These are phyloP conservation scores for Notoglanidium macrostoma DNA, from an alignment of 2,797 vertebrate species.

Conservation along the genomic window DNA sequence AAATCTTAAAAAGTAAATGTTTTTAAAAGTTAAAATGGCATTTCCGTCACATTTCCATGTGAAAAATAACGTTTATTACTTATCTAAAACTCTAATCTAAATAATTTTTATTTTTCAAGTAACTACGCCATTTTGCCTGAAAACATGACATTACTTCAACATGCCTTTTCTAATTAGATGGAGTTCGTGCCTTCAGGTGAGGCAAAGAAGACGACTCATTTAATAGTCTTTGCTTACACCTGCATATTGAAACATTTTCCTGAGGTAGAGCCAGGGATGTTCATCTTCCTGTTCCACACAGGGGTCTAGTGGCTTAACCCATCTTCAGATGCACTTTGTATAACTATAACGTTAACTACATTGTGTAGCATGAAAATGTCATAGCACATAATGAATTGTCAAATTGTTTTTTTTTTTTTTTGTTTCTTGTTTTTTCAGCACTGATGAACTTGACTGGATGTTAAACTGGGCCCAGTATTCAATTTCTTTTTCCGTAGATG, in stretches of 20 bases:
- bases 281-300: neutral
- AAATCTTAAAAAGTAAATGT: neutral
- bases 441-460: neutral
- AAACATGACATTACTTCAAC: neutral
- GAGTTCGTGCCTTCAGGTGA: neutral
- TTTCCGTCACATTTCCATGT: neutral
- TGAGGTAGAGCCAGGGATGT: neutral
- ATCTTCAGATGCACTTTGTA: neutral
- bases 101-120: neutral
- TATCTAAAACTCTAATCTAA: neutral
- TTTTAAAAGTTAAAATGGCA: neutral
- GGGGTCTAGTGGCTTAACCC: neutral
- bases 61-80: neutral
- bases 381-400: neutral
- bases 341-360: neutral
- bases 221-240: neutral
- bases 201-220: neutral
- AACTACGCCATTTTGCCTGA: neutral
- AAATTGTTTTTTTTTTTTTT: neutral
- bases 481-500: neutral
- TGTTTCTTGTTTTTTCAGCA: neutral
- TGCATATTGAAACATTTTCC: neutral
- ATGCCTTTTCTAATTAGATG: neutral
- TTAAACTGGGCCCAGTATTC: neutral
- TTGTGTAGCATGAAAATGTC: neutral